These are phyloP conservation scores for Alces alces DNA, from an alignment of 2,113 vertebrate genomes.

Conservation along the genomic window DNA sequence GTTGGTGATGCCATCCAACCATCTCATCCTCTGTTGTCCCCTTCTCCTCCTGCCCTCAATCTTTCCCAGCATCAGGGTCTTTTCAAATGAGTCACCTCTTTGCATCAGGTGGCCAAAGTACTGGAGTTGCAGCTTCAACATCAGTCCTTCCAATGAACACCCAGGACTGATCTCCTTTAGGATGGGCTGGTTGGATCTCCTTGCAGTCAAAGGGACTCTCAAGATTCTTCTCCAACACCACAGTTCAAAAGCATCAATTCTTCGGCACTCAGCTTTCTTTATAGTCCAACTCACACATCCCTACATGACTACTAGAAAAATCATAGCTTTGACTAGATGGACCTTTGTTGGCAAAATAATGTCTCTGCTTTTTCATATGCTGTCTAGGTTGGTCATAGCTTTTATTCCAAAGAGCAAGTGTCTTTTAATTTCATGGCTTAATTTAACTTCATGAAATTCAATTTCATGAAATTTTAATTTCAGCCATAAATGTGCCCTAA, in stretches of 20 bases:
- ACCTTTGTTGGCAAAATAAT: not conserved
- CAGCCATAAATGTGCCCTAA: not conserved
- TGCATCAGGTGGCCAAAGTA: fast-evolving
- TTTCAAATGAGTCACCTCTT: not conserved
- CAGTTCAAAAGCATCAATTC: not conserved
- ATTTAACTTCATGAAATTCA: not conserved
- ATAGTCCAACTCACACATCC: not conserved
- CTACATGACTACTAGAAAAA: not conserved
- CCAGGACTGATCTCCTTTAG: not conserved
- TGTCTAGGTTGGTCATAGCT: not conserved
- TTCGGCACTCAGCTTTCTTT: not conserved
- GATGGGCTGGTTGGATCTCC: not conserved
- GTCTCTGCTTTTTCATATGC: not conserved
- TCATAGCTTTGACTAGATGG: not conserved
- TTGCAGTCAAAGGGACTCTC: not conserved
- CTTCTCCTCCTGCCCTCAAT: not conserved
- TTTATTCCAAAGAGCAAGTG: not conserved
- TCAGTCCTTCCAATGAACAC: not conserved
- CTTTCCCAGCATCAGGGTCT: not conserved
- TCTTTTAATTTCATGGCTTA: not conserved
- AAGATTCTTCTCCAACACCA: not conserved
- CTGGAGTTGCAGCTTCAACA: not conserved
- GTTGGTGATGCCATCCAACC: not conserved
- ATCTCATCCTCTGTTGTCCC: not conserved
- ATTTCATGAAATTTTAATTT: not conserved